Base-by-base conservation (phyloP, 1,140 invertebrate genomes). In the Magallana angulata region DNA sequence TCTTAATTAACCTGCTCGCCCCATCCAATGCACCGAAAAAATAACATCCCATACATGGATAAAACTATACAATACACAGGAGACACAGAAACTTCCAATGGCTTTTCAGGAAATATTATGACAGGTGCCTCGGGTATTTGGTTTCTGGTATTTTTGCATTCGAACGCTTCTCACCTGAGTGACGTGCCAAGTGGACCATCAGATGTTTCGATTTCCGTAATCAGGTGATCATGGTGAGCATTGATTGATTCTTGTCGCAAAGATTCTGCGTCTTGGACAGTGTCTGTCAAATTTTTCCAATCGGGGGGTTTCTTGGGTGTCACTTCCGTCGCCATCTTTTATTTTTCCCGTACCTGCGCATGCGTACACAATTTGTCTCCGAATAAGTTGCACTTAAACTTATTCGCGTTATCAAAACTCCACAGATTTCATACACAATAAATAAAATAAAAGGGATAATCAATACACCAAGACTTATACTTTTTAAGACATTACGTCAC, bases 161-260 rank as follows among this genome's bases (percentile, higher is more conserved):
- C 36, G 36, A 48, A 82, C 16, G 24, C 7, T 64, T 76, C 82
- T 86, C 90, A 94, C 94, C 94, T 91, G 36, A 95, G 88, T 6
- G 94, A 93, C 11, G 93, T 94, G 8, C 93, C 94, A 11, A 94
- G 87, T 57, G 94, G 94, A 57, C 94, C 94, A 90, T 95, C 94
- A 18, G 94, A 92, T 1, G 94, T 94, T 90, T 95, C 94, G 14
- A 95, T 94, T 92, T 95, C 94, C 24, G 91, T 94, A 58, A 95
- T 93, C 4, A 95, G 90, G 87, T 94, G 93, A 58, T 94, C 93
- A 90, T 94, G 93, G 64, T 95, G 92, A 16, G 93, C 92, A 86
- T 92, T 92, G 57, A 94, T 91, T 36, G 94, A 92, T 85, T 94
- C 94, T 84, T 92, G 91, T 58, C 90, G 87, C 30, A 93, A 90